Conservation (phyloP, 2,888 invertebrate genomes). For the Cosmia trapezina region DNA sequence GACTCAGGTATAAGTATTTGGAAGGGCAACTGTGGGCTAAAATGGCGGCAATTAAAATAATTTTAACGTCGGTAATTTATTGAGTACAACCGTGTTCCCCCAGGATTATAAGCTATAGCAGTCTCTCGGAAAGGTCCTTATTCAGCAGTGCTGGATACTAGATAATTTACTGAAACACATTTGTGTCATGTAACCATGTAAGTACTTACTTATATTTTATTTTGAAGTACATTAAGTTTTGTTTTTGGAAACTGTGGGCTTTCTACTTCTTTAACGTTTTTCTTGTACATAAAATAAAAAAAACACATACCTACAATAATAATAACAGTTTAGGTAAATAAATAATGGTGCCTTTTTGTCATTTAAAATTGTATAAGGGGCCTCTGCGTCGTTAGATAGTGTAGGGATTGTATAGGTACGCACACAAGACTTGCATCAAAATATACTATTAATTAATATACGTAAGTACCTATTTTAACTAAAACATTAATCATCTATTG, state of each 20-base stretch:
- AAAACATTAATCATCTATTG: not conserved
- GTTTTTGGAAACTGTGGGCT: not conserved
- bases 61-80: conserved; percentile 25
- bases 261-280: not conserved
- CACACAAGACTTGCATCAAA: not conserved
- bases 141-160: conserved; percentile 8
- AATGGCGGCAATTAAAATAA: conserved; percentile 30
- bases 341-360: too few species aligned
- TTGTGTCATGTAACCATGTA: too few species aligned
- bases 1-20: conserved; percentile 10
- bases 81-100: conserved; percentile 22
- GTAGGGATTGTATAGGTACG: not conserved
- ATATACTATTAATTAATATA: not conserved
- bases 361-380: too few species aligned
- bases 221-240: not conserved
- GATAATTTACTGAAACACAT: conserved; percentile 27
- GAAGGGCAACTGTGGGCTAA: conserved; percentile 9
- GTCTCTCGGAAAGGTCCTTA: conserved; percentile 12
- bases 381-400: too few species aligned
- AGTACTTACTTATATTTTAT: not conserved
- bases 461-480: not conserved
- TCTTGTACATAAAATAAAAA: not conserved
- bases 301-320: not conserved
- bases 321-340: not conserved
- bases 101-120: conserved; percentile 28